Conservation (phyloP, 2,888 invertebrate species). For the Monoplex corrugatus region DNA sequence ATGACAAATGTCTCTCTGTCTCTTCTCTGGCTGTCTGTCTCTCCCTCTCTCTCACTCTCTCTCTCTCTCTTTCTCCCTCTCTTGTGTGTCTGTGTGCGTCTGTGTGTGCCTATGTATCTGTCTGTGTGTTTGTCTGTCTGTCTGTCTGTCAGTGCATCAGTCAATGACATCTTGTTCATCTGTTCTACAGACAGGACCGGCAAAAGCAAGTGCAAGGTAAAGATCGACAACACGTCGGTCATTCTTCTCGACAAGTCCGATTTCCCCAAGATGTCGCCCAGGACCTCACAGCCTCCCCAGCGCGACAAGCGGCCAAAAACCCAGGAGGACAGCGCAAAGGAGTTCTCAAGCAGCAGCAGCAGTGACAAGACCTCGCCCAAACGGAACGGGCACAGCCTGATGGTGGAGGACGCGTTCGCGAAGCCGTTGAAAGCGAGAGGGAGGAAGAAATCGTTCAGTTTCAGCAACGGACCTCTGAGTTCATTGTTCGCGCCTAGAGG, state of each 20-base stretch:
- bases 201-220: slow-evolving; percentile 72
- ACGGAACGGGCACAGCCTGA: slow-evolving; percentile 27
- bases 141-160: neutral
- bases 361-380: slow-evolving; percentile 19
- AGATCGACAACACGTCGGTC: slow-evolving; percentile 68
- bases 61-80: neutral
- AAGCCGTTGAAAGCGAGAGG: neutral
- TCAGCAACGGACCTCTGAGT: neutral
- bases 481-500: neutral
- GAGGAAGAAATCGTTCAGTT: neutral
- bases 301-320: slow-evolving; percentile 50
- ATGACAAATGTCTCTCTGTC: neutral
- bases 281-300: slow-evolving; percentile 55
- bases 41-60: slow-evolving; percentile 11
- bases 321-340: neutral
- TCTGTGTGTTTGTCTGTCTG: slow-evolving; percentile 24
- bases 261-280: slow-evolving; percentile 59
- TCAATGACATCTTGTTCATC: neutral
- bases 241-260: slow-evolving; percentile 62
- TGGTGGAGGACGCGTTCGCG: neutral
- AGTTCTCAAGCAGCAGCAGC: neutral
- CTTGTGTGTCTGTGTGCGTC: neutral
- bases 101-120: neutral
- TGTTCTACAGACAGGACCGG: slow-evolving; percentile 67
- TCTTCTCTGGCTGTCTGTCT: neutral